Percentiles rank a stretch among this genome's conserved stretches.
phyloP scores from a whole-genome alignment of 2,113 vertebrate species.

The Dipodomys stephensi region DNA sequence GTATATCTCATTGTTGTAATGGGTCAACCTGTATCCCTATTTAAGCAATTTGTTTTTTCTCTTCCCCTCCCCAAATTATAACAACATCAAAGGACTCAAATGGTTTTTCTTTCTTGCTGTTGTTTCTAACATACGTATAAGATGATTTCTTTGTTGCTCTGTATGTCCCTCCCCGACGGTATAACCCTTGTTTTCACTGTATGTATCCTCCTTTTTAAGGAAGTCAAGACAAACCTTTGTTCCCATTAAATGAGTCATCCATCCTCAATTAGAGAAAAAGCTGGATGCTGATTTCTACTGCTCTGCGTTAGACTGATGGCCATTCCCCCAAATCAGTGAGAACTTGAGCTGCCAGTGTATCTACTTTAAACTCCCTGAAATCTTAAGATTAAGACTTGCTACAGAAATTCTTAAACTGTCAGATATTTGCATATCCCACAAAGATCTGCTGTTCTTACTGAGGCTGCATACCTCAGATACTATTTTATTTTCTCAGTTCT shows the following conservation, averaged over 20 bases:
- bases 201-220: neutral
- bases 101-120: too few relatives aligned
- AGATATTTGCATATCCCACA: neutral
- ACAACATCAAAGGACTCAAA: too few relatives aligned
- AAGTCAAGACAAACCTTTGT: neutral
- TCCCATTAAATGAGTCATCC: neutral
- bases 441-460: slow-evolving; percentile 31
- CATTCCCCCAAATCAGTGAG: neutral
- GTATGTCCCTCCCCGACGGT: too few relatives aligned
- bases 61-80: too few relatives aligned
- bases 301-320: neutral
- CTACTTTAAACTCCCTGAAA: neutral
- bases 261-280: neutral
- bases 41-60: too few relatives aligned
- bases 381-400: neutral
- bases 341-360: neutral
- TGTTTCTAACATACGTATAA: too few relatives aligned
- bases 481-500: slow-evolving; percentile 29
- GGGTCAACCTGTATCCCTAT: too few relatives aligned
- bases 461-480: neutral
- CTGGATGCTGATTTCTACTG: neutral
- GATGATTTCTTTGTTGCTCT: too few relatives aligned
- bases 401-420: neutral
- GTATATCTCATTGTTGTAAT: too few relatives aligned
- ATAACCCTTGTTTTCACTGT: too few relatives aligned